Percentiles rank a stretch among this genome's conserved stretches.
Conservation (phyloP, 2,113 vertebrate species). For the Reinhardtius hippoglossoides region DNA sequence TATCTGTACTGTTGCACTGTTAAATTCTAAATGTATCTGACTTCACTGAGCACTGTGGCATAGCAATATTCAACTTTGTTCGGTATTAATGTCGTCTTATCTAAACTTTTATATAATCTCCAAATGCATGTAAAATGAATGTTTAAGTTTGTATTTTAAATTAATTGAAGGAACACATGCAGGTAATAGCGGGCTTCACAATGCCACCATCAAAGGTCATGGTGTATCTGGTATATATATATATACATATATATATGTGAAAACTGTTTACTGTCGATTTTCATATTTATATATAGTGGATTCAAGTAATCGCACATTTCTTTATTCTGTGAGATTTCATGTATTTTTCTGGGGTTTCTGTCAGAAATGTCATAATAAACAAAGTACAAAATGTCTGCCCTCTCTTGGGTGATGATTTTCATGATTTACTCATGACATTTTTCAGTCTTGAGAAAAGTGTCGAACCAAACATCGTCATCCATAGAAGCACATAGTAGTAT, state of each 20-base stretch:
- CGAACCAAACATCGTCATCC: no score
- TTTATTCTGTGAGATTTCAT: slow-evolving; percentile 24
- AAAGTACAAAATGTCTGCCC: no score
- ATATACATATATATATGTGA: neutral
- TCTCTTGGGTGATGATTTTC: no score
- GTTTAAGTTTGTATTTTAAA: neutral
- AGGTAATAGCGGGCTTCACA: neutral
- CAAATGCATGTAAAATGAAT: neutral
- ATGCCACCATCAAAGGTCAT: neutral
- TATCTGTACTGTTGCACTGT: neutral
- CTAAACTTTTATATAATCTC: neutral
- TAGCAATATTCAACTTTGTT: neutral
- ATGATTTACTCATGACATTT: no score
- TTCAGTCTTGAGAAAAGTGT: no score
- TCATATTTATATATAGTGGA: slow-evolving; percentile 1
- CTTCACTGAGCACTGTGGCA: neutral
- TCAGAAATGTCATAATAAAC: no score
- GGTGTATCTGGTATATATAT: neutral
- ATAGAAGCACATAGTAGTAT: no score
- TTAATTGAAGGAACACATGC: neutral
- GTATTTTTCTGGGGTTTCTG: neutral
- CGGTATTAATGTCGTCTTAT: neutral
- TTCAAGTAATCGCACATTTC: neutral
- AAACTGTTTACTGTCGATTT: neutral
- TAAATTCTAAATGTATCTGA: no score